phyloP scores from a whole-genome alignment of 2,113 vertebrate species.

The Erythrocercus mccallii region DNA sequence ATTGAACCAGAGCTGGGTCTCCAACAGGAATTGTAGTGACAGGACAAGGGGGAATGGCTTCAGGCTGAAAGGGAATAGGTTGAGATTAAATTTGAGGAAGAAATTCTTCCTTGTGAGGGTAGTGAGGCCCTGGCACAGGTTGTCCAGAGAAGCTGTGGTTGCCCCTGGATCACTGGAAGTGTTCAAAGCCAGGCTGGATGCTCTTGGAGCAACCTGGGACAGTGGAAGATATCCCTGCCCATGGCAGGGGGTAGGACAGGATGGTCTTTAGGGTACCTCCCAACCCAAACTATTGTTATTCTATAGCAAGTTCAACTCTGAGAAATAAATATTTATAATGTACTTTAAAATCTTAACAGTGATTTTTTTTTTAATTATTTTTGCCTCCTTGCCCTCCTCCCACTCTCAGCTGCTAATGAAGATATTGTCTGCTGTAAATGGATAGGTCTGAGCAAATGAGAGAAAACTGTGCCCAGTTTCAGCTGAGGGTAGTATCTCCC shows the following conservation, averaged over 20 bases:
- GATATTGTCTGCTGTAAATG: not conserved
- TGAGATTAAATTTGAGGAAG: not conserved
- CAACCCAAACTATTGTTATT: not conserved
- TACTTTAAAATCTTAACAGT: not conserved
- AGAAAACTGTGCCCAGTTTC: not conserved
- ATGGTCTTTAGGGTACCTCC: too few species aligned
- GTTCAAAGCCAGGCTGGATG: fast-evolving
- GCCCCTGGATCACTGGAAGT: not conserved
- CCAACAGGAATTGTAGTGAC: not conserved
- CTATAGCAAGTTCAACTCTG: not conserved
- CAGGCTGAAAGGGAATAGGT: not conserved
- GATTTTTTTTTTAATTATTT: not conserved
- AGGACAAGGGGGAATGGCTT: not conserved
- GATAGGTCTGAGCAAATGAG: not conserved
- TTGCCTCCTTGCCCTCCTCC: not conserved
- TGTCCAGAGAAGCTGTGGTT: not conserved
- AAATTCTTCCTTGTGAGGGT: not conserved
- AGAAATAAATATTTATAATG: not conserved
- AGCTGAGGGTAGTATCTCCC: constrained; percentile 17
- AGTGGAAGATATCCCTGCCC: not conserved
- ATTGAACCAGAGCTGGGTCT: not conserved
- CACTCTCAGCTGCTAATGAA: not conserved
- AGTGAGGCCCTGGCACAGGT: fast-evolving
- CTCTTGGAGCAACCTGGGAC: fast-evolving
- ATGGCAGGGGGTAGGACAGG: fast-evolving